A percentile compares a stretch with the other conserved stretches of the same genome.
Evolutionary conservation across 2,888 invertebrate genomes (phyloP).

Genomic region (Ypsolopha scabrella): DNA sequence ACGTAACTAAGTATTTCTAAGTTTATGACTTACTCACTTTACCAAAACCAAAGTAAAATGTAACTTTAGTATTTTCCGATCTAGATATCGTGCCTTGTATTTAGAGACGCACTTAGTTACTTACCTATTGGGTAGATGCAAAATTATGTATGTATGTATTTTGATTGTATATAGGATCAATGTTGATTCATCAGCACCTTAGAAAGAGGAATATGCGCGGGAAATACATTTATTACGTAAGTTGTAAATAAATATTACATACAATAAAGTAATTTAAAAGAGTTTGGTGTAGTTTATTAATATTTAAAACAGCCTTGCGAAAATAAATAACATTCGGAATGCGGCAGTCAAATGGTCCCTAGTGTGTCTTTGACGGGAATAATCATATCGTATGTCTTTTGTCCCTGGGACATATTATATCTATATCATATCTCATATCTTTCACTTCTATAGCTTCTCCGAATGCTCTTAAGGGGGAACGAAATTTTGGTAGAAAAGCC

Average conservation of each 20-base stretch:
- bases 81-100: slow-evolving; percentile 18
- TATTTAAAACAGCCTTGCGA: too few relatives aligned
- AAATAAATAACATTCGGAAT: too few relatives aligned
- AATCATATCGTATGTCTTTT: too few relatives aligned
- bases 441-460: too few relatives aligned
- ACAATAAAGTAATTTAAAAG: slow-evolving; percentile 1
- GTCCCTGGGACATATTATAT: too few relatives aligned
- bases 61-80: slow-evolving; percentile 3
- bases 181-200: background rate
- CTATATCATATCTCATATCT: too few relatives aligned
- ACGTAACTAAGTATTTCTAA: too few relatives aligned
- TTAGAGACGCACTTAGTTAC: slow-evolving; percentile 23
- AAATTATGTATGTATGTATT: background rate
- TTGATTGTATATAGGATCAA: background rate
- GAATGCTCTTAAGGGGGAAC: too few relatives aligned
- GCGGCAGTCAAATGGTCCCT: too few relatives aligned
- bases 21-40: too few relatives aligned
- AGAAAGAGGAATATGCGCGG: background rate
- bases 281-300: background rate
- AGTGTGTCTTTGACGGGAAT: too few relatives aligned
- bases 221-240: slow-evolving; percentile 25
- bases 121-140: slow-evolving; percentile 6
- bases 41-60: background rate
- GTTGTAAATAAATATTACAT: slow-evolving; percentile 49
- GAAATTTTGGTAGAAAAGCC: too few relatives aligned